Base-by-base conservation (phyloP, 1,140 invertebrate genomes). In the Portunus trituberculatus region DNA sequence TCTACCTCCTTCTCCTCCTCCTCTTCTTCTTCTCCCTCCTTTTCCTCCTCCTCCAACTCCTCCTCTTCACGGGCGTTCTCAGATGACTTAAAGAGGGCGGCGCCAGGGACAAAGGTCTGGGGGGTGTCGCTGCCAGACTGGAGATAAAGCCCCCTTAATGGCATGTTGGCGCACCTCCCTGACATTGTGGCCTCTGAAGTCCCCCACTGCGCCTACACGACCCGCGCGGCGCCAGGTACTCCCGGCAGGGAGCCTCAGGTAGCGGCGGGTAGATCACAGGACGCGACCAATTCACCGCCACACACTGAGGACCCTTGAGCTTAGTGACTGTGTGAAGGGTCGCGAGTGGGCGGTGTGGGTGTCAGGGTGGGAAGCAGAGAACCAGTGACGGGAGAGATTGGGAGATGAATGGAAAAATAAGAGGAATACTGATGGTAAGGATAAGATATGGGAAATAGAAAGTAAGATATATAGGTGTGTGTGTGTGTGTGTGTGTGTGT, bases 61-160 rank as follows among this genome's bases (percentile, higher is more conserved):
- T 76, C 67, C 67, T n/a, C n/a, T 20, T 76, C 67, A n/a, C 67
- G 25, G 25, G 67, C n/a, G 67, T 76, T 76, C 67, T 76, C 20
- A 20, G n/a, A 25, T 76, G 67, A 76, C 67, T 25, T 76, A 0
- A 59, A 59, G 12, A n/a, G 25, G 67, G 67, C 67, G 25, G 67
- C 67, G 67, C 67, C 67, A 76, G 67, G 20, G 67, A 76, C 67
- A 76, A 76, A 76, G 67, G 67, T 8, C 20, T 7, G 67, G 6
- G 16, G 8, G n/a, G 67, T 6, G 67, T 76, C 25, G 67, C 16
- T 76, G 67, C 67, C 20, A 76, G 16, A 25, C 67, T n/a, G 67
- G 67, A 76, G 67, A 76, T 76, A 76, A 76, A n/a, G 67, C 67
- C n/a, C n/a, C 67, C 67, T 76, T 76, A 76, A 76, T 76, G 67